Evolutionary conservation across 1,140 invertebrate genomes (phyloP), one percentile per base, ranked within the genome.

Genomic region (Hypsibius dujardini): DNA sequence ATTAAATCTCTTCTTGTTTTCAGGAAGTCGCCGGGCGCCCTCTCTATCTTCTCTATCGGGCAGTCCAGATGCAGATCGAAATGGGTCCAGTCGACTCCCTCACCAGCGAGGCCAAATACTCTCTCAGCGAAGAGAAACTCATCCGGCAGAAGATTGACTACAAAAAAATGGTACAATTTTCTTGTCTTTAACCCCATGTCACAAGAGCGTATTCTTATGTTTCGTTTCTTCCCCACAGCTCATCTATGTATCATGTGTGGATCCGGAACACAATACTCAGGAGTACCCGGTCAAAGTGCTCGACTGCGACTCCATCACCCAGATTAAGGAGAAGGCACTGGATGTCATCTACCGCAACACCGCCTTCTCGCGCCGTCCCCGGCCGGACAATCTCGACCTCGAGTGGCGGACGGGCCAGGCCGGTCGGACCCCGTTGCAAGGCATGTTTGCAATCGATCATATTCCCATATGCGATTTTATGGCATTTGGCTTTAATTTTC

Each of bases 41-140:
- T 59, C 82, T 98, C 42, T 98, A 95, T 81, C 88, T 98, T 84
- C 83, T 99, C 72, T 98, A 95, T 82, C 87, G 93, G 80, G 95
- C 95, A 71, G 95, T 98, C 79, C 98, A 98, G 82, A 92, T 97
- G 77, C 95, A 98, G 83, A 94, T 97, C 69, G 94, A 98, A 81
- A 99, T 98, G 82, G 95, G 95, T 69, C 95, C 95, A 47, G 93
- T 98, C 46, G 95, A 98, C 83, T 87, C 89, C 15, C 89, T 97
- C 75, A 98, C 93, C 14, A 92, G 92, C 47, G 95, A 98, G 81
- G 95, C 95, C 62, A 83, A 94, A 73, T 98, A 98, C 81, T 98
- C 95, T 0, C 83, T 98, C 1, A 95, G 92, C 75, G 95, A 99
- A 81, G 95, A 98, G 80, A 97, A 98, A 82, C 84, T 98, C 59